Base-by-base conservation (phyloP, 37 sponge, comb jelly and placozoan species). In the Hormiphora californensis region DNA sequence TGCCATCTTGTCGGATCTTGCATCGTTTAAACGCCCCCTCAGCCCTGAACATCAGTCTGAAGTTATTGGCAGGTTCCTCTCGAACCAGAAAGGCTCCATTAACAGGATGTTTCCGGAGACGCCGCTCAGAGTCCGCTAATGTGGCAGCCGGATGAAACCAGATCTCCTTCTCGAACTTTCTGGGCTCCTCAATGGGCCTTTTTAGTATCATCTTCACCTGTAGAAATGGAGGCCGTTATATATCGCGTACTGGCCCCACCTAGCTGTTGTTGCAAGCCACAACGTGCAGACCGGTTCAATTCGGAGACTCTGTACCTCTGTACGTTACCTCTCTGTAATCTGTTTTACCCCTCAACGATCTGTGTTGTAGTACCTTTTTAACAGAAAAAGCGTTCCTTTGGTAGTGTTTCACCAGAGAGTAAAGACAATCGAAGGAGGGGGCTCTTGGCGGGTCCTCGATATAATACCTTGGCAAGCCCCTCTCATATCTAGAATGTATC, bases 71-170 rank as follows among this genome's bases (percentile, higher is more conserved):
- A 1, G 81, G 81, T 25, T 32, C 46, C 55, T 94, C 95, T 34
- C 99, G 86, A 7, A 98, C 91, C 8, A 98, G 92, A 85, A 93
- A 98, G 33, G 99, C 95, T 38, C 99, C 99, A 36, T 98, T 91
- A 7, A 89, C 91, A 32, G 73, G 88, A 54, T 93, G 91, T 33
- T 93, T 89, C n/a, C 85, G 40, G 36, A 98, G 90, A 32, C 93
- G 62, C 17, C 90, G 44, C 91, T 91, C 91, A 0, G 95, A 94
- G 54, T 90, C 93, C 12, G 89, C 69, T 19, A 73, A 73, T 46
- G 81, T 73, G 15, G 81, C 99, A 93, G 31, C 86, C 39, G 36
- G 36, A 30, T 86, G 61, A 54, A 86, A 86, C 86, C 59, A 86
- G 46, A 36, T 73, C 25, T 73, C 81, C 23, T 73, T 73, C 4